A percentile compares a stretch with the other conserved stretches of the same genome.
These are phyloP conservation scores for Megaustenia siamemsis DNA, from an alignment of 2,888 invertebrate species.

Conservation along the genomic window DNA sequence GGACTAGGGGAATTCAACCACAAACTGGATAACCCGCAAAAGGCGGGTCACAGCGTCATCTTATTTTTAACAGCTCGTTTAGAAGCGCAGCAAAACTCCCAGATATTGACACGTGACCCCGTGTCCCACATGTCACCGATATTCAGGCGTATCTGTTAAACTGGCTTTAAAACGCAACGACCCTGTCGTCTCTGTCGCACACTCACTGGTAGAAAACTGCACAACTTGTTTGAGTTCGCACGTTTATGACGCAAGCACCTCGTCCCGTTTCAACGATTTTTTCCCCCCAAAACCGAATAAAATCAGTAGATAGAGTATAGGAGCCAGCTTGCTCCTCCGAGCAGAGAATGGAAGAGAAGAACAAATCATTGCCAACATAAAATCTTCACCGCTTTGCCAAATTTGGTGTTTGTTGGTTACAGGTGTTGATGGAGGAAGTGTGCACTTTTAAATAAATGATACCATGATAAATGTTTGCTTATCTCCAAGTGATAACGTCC, in stretches of 20 bases:
- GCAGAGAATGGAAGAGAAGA: too few relatives aligned
- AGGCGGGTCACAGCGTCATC: background rate
- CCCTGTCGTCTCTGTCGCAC: background rate
- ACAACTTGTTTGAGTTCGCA: background rate
- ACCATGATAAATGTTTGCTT: too few relatives aligned
- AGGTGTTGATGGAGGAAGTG: too few relatives aligned
- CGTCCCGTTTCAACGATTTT: background rate
- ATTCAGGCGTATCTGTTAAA: background rate
- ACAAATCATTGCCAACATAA: too few relatives aligned
- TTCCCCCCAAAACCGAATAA: too few relatives aligned
- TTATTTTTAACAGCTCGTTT: background rate
- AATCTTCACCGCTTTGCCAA: too few relatives aligned
- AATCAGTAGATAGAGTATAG: too few relatives aligned
- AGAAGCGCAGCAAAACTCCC: background rate
- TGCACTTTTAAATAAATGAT: too few relatives aligned
- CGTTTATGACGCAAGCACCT: background rate
- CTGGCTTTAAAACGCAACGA: background rate
- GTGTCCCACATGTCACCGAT: background rate
- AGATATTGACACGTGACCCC: background rate
- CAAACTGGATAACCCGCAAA: background rate
- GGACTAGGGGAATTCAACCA: too few relatives aligned
- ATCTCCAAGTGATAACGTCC: too few relatives aligned
- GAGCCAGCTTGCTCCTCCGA: background rate
- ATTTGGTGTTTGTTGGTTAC: too few relatives aligned
- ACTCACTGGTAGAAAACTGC: background rate